phyloP scores from a whole-genome alignment of 2,113 vertebrate species.

The Apodemus speciosus region DNA sequence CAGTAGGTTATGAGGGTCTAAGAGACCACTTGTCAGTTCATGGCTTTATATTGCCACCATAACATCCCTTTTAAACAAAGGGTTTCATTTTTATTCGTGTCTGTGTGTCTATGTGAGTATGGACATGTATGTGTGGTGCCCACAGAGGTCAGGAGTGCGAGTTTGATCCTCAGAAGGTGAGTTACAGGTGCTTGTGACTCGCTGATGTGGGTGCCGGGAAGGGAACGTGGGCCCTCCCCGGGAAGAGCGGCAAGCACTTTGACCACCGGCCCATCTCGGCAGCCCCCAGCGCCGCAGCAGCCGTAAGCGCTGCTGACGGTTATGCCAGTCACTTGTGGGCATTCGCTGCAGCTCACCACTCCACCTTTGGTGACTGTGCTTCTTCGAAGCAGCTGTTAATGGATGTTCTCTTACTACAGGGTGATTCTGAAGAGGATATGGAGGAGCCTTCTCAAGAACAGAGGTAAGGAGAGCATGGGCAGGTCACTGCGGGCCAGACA shows the following conservation, averaged over 20 bases:
- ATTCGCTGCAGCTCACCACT: neutral
- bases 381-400: conserved; percentile 57
- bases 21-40: neutral
- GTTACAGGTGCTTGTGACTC: neutral
- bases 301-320: neutral
- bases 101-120: neutral
- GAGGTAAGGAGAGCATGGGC: conserved; percentile 85
- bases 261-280: neutral
- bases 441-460: conserved; percentile 91
- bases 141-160: neutral
- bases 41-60: conserved; percentile 10
- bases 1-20: neutral
- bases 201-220: neutral
- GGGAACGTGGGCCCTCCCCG: neutral
- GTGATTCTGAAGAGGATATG: conserved; percentile 91
- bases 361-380: neutral
- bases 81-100: neutral
- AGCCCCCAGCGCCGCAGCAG: rapidly evolving
- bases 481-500: neutral
- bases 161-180: neutral
- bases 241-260: too few relatives aligned
- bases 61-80: neutral
- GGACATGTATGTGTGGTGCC: neutral
- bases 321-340: neutral
- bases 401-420: conserved; percentile 84